A percentile compares a stretch with the other conserved stretches of the same genome.
Conservation (phyloP, 2,113 vertebrate genomes). For the Laticauda laticaudata region DNA sequence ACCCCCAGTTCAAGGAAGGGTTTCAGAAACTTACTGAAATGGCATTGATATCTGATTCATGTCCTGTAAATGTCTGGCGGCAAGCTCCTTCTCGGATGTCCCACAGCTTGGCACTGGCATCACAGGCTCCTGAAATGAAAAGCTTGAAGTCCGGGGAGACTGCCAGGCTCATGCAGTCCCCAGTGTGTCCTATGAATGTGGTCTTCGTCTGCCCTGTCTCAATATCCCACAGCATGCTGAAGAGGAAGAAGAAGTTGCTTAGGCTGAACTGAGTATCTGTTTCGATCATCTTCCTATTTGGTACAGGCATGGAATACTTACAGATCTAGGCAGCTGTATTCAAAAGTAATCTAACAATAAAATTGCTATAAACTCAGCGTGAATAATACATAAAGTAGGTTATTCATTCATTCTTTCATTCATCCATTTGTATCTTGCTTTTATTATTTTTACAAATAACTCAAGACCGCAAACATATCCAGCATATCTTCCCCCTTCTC, state of each 20-base stretch:
- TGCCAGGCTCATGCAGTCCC: constrained; percentile 94
- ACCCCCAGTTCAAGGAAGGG: neutral
- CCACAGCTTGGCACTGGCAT: constrained; percentile 96
- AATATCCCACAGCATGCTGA: constrained; percentile 93
- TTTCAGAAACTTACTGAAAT: constrained; percentile 79
- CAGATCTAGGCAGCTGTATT: neutral
- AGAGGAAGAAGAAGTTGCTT: neutral
- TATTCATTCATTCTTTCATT: neutral
- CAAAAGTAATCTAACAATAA: neutral
- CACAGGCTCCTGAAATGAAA: constrained; percentile 94
- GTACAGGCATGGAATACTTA: neutral
- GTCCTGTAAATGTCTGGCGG: constrained; percentile 91
- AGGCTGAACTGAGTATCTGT: too few relatives aligned
- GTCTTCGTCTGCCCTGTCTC: constrained; percentile 95
- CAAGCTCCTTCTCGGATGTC: constrained; percentile 89
- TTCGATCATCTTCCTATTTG: neutral
- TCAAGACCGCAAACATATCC: neutral
- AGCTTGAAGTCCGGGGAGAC: constrained; percentile 92
- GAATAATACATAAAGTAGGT: neutral
- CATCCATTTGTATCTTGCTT: neutral
- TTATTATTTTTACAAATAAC: neutral
- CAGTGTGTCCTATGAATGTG: constrained; percentile 86
- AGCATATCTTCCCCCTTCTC: neutral
- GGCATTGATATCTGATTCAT: constrained; percentile 95
- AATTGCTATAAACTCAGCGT: neutral